Base-by-base conservation (phyloP, 2,113 vertebrate species). In the Rutilus rutilus region DNA sequence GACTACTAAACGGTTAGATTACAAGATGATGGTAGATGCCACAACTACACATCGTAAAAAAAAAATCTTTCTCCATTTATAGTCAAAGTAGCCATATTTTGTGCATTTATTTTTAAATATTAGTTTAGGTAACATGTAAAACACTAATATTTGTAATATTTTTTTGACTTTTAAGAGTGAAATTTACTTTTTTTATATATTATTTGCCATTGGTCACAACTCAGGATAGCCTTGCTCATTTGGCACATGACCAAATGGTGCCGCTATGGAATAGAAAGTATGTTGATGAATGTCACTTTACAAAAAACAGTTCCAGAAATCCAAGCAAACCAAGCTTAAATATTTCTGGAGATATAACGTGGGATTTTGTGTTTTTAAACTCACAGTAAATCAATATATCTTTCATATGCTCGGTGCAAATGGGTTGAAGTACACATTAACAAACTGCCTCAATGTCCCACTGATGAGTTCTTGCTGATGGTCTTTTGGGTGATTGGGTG, bases 401-500 rank as follows among this genome's bases (percentile, higher is more conserved):
- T 52, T 82, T 82, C 25, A 81, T 19, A 21, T 42, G 36, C 12
- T 82, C 42, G 0, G 45, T 82, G 45, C 25, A 82, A 69, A 69
- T 47, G 5, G 7, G 21, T 23, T 69, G 10, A 80, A 42, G 15
- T 52, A 52, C 25, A 67, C 45, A 82, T 67, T 82, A 82, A 50
- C 79, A 69, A 52, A 82, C 79, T 15, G 25, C 19, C 10, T 69
- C 45, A 50, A 82, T 82, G 42, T 65, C 27, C 45, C 45, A 69
- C 80, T 52, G 80, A 69, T 52, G 80, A n/a, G 15, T 52, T 82
- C 27, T 23, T 54, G 64, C 42, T 82, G 62, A 69, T 82, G 64
- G 62, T 65, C 77, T 84, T 78, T 79, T 73, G 78, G 62, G 36
- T 79, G 75, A 76, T 21, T 83, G 62, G 64, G 39, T 79, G 82